These are phyloP conservation scores for Echeneis naucrates DNA, from an alignment of 2,797 vertebrate genomes.

Conservation along the genomic window DNA sequence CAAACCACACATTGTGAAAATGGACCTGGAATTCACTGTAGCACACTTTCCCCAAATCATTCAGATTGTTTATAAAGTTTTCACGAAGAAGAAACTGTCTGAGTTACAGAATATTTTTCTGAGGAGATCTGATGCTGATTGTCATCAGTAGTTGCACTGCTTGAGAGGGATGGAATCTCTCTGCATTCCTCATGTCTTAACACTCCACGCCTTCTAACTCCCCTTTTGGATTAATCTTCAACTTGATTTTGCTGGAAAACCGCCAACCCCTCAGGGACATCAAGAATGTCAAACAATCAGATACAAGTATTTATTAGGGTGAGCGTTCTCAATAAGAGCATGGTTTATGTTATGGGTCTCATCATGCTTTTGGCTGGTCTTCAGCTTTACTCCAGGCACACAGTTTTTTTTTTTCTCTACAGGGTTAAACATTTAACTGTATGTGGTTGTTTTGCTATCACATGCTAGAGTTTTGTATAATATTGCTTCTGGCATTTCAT, in stretches of 20 bases:
- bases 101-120: neutral
- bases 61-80: neutral
- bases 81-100: neutral
- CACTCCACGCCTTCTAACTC: neutral
- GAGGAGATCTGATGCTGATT: neutral
- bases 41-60: neutral
- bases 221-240: constrained; percentile 30
- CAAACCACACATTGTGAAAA: constrained; percentile 9
- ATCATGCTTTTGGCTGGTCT: constrained; percentile 57
- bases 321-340: constrained; percentile 44
- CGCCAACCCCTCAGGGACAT: constrained; percentile 35
- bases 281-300: constrained; percentile 62
- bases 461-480: constrained; percentile 7
- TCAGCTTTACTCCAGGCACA: constrained; percentile 14
- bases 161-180: neutral
- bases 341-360: constrained; percentile 61
- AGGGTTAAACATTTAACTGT: constrained; percentile 2
- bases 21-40: neutral
- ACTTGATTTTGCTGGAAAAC: constrained; percentile 57
- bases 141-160: neutral
- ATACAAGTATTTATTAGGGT: constrained; percentile 59
- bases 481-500: constrained; percentile 22
- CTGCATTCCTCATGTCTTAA: constrained; percentile 3
- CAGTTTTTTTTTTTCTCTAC: constrained; percentile 22
- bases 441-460: constrained; percentile 32